Percentiles rank a stretch among this genome's conserved stretches.
These are phyloP conservation scores for Chionodraco myersi DNA, from an alignment of 2,113 vertebrate species.

Conservation along the genomic window DNA sequence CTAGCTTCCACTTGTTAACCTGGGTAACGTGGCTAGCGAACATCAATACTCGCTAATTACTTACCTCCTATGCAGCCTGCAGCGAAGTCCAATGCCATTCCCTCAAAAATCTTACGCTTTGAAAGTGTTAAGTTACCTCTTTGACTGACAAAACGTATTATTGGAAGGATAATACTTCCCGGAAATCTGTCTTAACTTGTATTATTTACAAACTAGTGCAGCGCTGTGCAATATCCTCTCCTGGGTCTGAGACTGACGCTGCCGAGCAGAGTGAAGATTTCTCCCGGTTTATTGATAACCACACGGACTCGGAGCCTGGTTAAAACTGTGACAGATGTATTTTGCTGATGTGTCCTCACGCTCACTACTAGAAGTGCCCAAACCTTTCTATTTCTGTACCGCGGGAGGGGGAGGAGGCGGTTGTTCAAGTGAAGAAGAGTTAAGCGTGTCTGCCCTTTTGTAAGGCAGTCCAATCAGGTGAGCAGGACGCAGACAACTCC, in stretches of 20 bases:
- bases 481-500: conserved; percentile 82
- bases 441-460: conserved; percentile 71
- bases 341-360: conserved; percentile 34
- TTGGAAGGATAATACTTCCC: background rate
- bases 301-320: background rate
- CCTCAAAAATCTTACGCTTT: conserved; percentile 32
- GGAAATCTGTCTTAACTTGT: background rate
- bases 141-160: background rate
- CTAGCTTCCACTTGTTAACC: conserved; percentile 18
- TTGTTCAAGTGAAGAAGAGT: conserved; percentile 34
- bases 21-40: conserved; percentile 24
- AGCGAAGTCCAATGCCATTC: conserved; percentile 83
- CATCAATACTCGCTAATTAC: conserved; percentile 12
- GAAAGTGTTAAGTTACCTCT: conserved; percentile 1
- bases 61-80: conserved; percentile 84
- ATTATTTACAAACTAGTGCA: conserved; percentile 17
- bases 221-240: background rate
- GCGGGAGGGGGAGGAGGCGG: background rate
- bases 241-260: background rate
- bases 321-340: background rate
- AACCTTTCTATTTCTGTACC: conserved; percentile 75
- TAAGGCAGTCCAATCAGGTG: conserved; percentile 79
- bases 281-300: background rate
- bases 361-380: background rate
- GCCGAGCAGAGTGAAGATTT: background rate